Evolutionary conservation across 2,113 vertebrate species (phyloP), one percentile per base, ranked within the genome.

Genomic region (Pao palembangensis): DNA sequence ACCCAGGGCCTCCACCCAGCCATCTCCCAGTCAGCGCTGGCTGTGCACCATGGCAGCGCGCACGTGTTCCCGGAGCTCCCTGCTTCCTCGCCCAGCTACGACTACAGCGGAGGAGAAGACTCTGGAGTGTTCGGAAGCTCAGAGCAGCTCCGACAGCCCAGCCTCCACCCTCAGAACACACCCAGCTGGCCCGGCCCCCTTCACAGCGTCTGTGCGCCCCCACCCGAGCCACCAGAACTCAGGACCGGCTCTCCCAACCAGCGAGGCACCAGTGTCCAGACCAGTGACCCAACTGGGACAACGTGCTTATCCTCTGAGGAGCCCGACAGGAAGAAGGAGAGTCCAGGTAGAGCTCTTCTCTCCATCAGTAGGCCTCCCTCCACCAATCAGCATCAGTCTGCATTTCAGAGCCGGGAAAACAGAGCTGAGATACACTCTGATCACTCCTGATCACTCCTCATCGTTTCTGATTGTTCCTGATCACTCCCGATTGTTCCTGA

Each of bases 61-160:
- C 93, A 93, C 65, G 86, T 95, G 91, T 93, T 92, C 84, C 94
- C 93, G 31, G 94, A 96, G 87, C 88, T 96, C 70, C 90, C 91
- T 70, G 89, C 88, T 52, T 79, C 85, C 42, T 93, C 92, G 13
- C 88, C 92, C 2, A 93, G 94, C 60, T 95, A 93, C 78, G 90
- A 92, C 67, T 95, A 93, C 88, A 87, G 91, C 61, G 91, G 88
- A 66, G 94, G 90, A 69, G 94, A 95, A 89, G 34, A 38, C 34
- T 38, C 34, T 38, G 34, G 92, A 84, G 13, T 18, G 10, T 96
- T 93, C 55, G 90, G 88, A 61, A 88, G 90, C 69, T 89, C 91
- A 56, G 90, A 91, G 34, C 34, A 38, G 34, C 34, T 11, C 34
- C 8, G 11, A 38, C 34, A 38, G 34, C 34, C 34, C 44, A 2